Evolutionary conservation across 2,888 invertebrate genomes (phyloP), one percentile per base, ranked within the genome.

Genomic region (Matsumyia berberina): DNA sequence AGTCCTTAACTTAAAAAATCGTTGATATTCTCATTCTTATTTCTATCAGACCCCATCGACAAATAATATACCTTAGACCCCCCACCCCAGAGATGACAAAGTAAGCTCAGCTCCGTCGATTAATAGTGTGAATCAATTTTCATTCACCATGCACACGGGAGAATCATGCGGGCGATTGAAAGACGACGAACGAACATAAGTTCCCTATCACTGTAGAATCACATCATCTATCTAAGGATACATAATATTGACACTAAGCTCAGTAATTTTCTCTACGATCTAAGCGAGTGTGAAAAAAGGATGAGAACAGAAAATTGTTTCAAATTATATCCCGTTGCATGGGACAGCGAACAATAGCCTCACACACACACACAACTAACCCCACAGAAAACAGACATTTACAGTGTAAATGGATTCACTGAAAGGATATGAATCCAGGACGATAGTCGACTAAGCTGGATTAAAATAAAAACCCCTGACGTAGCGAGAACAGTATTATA

Each of bases 61-160:
- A n/a, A n/a, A n/a, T n/a, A n/a, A n/a, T n/a, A n/a, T n/a, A n/a
- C n/a, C n/a, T n/a, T n/a, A n/a, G n/a, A n/a, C n/a, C n/a, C n/a
- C n/a, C 66, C 37, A 76, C 37, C 49, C 51, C 49, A 24, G 39
- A 33, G 29, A 77, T 53, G 69, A 69, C 60, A 60, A 53, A 53
- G 51, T 77, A 69, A 77, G 51, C 53, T 60, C 51, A 6, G 15
- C 51, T 42, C 33, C 42, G 37, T 69, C 67, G 77, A 69, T 77
- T 69, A 53, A 77, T 77, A 37, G 53, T 7, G 60, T 29, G 69
- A 64, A 79, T 79, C 57, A 58, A 79, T 79, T 79, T 66, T 58
- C 58, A 66, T 66, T 73, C 44, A 33, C 33, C 58, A 66, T 35
- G 15, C 66, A 51, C 55, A 60, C 5, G 11, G n/a, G 4, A 24